Base-by-base conservation (phyloP, 1,140 invertebrate species). In the Tenebrio molitor region DNA sequence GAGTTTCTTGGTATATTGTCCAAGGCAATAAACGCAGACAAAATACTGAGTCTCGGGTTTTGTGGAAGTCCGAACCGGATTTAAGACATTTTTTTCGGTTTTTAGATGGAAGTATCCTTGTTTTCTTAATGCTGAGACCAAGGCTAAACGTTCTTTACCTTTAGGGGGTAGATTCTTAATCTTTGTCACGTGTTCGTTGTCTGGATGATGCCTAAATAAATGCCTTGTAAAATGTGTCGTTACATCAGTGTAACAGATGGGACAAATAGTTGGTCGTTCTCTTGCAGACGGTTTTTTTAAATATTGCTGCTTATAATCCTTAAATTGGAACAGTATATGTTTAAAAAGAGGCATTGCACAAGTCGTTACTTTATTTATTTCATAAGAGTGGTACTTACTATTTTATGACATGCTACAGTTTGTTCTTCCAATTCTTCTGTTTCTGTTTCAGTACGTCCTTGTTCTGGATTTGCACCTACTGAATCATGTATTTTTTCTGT, bases 41-140 rank as follows among this genome's bases (percentile, higher is more conserved):
- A 62, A 74, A 58, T 67, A 73, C 16, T 65, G 6, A 3, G 71
- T 58, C 6, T 73, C 44, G 1, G 67, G 5, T 34, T 70, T 71
- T 12, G 58, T 70, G n/a, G 71, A 73, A 6, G 2, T 70, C 63
- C 46, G 65, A 8, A 75, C 63, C 8, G 74, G 74, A 41, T 73
- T 70, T 53, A 70, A 44, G 25, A 73, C 33, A 67, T 66, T 19
- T 46, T 73, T 75, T 69, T 75, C 71, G 10, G 36, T 44, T 33
- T 73, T 70, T 16, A 75, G 46, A 71, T 73, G 34, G 66, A 75
- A 75, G 16, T 73, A 73, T 16, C 71, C 66, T 70, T 73, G 74
- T 36, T 75, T 75, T 42, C 65, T n/a, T 16, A 75, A 41, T 10
- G 74, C 62, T 33, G 29, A 4, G 16, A 12, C 36, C 68, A 64